phyloP scores from a whole-genome alignment of 2,113 vertebrate species.

The Tychaedon coryphoeus region DNA sequence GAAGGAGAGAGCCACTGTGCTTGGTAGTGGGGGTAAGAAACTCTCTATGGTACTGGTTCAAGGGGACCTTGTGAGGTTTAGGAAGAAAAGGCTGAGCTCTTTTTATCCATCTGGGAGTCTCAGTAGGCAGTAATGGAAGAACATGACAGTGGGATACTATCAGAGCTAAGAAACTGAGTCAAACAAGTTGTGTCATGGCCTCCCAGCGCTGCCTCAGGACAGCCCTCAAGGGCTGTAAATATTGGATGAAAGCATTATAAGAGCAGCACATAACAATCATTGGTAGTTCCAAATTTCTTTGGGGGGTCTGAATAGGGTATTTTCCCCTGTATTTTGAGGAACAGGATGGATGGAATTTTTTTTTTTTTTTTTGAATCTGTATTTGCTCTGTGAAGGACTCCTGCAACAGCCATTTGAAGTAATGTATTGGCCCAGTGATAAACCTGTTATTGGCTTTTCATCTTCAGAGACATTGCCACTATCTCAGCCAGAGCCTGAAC shows the following conservation, averaged over 20 bases:
- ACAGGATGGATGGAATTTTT: neutral
- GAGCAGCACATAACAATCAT: neutral
- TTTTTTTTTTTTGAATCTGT: neutral
- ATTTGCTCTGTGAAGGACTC: neutral
- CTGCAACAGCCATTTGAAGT: neutral
- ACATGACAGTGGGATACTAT: neutral
- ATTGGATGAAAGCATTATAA: neutral
- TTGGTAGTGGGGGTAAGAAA: neutral
- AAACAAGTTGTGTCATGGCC: neutral
- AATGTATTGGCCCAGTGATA: neutral
- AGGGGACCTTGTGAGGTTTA: neutral
- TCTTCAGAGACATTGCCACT: neutral
- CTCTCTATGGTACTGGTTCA: neutral
- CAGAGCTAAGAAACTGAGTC: neutral
- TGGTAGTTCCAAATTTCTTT: neutral
- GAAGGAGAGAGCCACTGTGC: neutral
- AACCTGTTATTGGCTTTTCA: neutral
- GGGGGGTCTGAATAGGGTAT: neutral
- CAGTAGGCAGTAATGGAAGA: neutral
- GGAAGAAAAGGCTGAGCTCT: neutral
- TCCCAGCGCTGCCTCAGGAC: neutral
- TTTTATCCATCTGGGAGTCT: neutral
- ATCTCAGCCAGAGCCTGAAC: neutral
- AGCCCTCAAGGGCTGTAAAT: neutral
- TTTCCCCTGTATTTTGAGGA: neutral